A percentile compares a stretch with the other conserved stretches of the same genome.
Conservation (phyloP, 2,113 vertebrate species). For the Rattus norvegicus region GRCr8 NC_086024.1:88220001-88220500, state of each 20-base stretch:
- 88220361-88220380: background rate
- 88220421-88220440: background rate
- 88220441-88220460: background rate
- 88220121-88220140: background rate
- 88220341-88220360: background rate
- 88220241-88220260: background rate
- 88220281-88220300: background rate
- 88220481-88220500: slow-evolving; percentile 21
- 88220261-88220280: slow-evolving; percentile 22
- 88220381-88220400: background rate
- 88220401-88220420: background rate
- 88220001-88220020: no score
- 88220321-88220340: background rate
- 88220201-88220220: background rate
- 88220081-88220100: background rate
- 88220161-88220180: background rate
- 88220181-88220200: background rate
- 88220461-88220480: slow-evolving; percentile 54
- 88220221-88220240: background rate
- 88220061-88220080: background rate
- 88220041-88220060: no score
- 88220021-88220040: no score
- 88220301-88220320: background rate
- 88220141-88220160: background rate
- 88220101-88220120: background rate